Conservation (phyloP, 2,888 invertebrate species). For the Merodon equestris region DNA sequence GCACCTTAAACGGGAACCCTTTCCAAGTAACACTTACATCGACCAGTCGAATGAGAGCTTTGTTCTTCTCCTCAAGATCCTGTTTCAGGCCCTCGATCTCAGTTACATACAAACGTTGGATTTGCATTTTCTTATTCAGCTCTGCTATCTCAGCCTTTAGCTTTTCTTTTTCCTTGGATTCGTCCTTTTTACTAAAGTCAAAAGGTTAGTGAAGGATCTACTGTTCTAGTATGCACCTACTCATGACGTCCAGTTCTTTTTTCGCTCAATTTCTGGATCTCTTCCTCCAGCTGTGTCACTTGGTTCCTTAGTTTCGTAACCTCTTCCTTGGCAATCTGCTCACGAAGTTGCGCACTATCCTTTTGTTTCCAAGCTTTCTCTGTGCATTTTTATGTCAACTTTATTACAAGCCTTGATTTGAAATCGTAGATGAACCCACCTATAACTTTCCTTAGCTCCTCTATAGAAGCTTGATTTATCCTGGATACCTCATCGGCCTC, state of each 20-base stretch:
- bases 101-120: constrained; percentile 75
- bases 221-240: constrained; percentile 59
- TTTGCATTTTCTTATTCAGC: constrained; percentile 75
- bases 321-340: constrained; percentile 77
- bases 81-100: constrained; percentile 76
- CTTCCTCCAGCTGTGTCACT: constrained; percentile 73
- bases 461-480: constrained; percentile 76
- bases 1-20: too few species aligned
- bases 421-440: constrained; percentile 69
- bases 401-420: background rate
- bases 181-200: constrained; percentile 72
- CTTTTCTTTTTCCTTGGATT: constrained; percentile 76
- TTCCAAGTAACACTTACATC: constrained; percentile 74
- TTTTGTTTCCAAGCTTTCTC: constrained; percentile 78
- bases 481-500: constrained; percentile 73
- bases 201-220: background rate
- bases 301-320: constrained; percentile 75
- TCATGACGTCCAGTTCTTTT: constrained; percentile 72
- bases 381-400: constrained; percentile 51
- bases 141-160: constrained; percentile 76
- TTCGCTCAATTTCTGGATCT: constrained; percentile 75
- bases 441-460: constrained; percentile 75
- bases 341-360: constrained; percentile 77
- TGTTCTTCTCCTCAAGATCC: constrained; percentile 76
- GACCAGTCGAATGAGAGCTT: constrained; percentile 75